phyloP scores from a whole-genome alignment of 2,797 vertebrate species.

The Helicolenus hilgendorfi region DNA sequence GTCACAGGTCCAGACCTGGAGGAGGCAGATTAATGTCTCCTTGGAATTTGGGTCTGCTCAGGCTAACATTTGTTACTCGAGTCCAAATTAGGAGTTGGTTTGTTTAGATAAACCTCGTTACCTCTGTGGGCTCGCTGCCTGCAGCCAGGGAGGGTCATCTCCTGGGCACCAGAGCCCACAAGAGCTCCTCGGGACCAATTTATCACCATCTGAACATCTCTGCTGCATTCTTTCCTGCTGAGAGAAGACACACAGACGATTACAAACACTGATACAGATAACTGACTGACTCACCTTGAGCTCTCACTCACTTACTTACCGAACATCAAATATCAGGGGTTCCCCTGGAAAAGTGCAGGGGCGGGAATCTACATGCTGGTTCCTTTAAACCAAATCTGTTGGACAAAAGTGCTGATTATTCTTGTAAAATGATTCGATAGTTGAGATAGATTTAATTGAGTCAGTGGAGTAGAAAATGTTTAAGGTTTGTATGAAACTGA shows the following conservation, averaged over 20 bases:
- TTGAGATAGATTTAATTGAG: neutral
- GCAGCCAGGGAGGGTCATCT: conserved; percentile 81
- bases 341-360: neutral
- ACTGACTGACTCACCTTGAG: neutral
- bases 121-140: neutral
- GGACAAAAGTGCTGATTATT: neutral
- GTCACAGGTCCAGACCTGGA: conserved; percentile 50
- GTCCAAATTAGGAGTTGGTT: conserved; percentile 28
- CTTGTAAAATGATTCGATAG: neutral
- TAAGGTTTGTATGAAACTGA: too few relatives aligned
- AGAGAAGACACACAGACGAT: conserved; percentile 78
- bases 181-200: conserved; percentile 89
- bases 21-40: conserved; percentile 54
- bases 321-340: neutral
- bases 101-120: conserved; percentile 61
- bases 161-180: conserved; percentile 82
- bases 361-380: neutral
- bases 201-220: conserved; percentile 89
- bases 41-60: conserved; percentile 45
- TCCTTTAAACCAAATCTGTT: neutral
- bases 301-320: neutral
- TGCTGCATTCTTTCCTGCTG: conserved; percentile 92
- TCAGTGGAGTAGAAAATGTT: neutral
- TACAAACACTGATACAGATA: neutral
- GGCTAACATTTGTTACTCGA: neutral